Percentiles rank a stretch among this genome's conserved stretches.
Conservation (phyloP, 1,140 invertebrate species). For the Drosophila nannoptera region DNA sequence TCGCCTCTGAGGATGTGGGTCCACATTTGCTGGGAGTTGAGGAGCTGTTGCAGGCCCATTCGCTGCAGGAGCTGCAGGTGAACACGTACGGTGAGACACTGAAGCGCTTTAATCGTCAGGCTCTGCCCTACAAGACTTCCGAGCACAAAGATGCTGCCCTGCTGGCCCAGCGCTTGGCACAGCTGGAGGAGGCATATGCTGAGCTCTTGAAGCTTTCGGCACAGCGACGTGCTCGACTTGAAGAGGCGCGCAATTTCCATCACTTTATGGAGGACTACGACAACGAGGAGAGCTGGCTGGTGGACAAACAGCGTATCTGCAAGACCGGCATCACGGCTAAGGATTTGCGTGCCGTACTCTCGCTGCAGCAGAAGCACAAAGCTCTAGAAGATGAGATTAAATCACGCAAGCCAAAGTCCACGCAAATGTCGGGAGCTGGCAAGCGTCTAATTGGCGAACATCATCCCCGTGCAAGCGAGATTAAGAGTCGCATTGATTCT, state of each 20-base stretch:
- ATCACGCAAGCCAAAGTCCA: conserved; percentile 88
- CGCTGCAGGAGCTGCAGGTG: conserved; percentile 93
- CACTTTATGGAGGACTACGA: conserved; percentile 97
- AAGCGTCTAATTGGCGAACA: conserved; percentile 87
- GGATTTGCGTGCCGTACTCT: conserved; percentile 93
- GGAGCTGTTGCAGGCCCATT: conserved; percentile 95
- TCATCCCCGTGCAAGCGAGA: conserved; percentile 88
- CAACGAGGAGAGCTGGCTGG: conserved; percentile 95
- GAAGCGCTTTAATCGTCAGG: conserved; percentile 86
- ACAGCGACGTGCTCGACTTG: conserved; percentile 88
- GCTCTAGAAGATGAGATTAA: conserved; percentile 95
- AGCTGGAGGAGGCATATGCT: conserved; percentile 86
- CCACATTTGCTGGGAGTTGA: conserved; percentile 95
- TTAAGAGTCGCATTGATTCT: conserved; percentile 88
- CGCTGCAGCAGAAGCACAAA: conserved; percentile 96
- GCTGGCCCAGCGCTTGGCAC: conserved; percentile 85
- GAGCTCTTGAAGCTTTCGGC: conserved; percentile 83
- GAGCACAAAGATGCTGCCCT: conserved; percentile 83
- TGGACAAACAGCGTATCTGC: conserved; percentile 95
- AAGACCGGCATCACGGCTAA: conserved; percentile 94
- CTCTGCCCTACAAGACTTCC: conserved; percentile 80
- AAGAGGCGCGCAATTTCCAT: conserved; percentile 95
- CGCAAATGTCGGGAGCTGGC: conserved; percentile 87
- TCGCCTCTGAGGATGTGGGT: conserved; percentile 93
- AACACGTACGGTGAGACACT: conserved; percentile 91